phyloP scores from a whole-genome alignment of 1,140 invertebrate genomes.

The Linepithema humile region DNA sequence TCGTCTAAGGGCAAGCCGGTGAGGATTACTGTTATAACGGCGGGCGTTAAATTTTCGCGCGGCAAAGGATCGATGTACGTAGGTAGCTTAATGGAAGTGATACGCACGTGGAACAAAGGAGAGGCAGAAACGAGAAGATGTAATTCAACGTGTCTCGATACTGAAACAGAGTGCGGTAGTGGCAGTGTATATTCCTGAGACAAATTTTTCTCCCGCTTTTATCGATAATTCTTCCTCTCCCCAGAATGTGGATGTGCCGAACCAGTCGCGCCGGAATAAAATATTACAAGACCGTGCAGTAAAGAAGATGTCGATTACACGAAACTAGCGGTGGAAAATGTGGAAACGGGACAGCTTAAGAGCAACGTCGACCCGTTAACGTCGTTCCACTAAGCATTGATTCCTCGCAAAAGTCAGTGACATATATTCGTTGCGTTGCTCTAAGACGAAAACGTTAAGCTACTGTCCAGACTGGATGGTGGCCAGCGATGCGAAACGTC shows the following conservation, averaged over 20 bases:
- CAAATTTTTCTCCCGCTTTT: constrained; percentile 30
- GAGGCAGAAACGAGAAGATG: constrained; percentile 8
- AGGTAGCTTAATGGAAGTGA: constrained; percentile 9
- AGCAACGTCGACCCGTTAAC: constrained; percentile 37
- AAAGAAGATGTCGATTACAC: constrained; percentile 56
- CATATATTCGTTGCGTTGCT: constrained; percentile 50
- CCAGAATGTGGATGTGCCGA: constrained; percentile 39
- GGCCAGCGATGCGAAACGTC: constrained; percentile 74
- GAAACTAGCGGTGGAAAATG: constrained; percentile 41
- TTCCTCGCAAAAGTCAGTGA: constrained; percentile 36
- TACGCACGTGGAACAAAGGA: neutral
- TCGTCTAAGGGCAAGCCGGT: neutral
- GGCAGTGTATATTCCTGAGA: constrained; percentile 34
- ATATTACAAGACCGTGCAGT: constrained; percentile 37
- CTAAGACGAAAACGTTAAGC: constrained; percentile 71
- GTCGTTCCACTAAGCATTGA: constrained; percentile 9
- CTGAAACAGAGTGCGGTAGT: constrained; percentile 2
- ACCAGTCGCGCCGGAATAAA: constrained; percentile 45
- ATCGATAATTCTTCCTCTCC: constrained; percentile 41
- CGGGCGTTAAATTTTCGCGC: neutral
- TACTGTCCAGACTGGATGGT: constrained; percentile 73
- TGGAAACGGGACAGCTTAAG: constrained; percentile 44
- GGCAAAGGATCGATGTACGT: constrained; percentile 1
- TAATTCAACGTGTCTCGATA: constrained; percentile 31
- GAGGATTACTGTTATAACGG: neutral